phyloP scores from a whole-genome alignment of 2,797 vertebrate genomes.

The Hoplostethus mediterraneus region DNA sequence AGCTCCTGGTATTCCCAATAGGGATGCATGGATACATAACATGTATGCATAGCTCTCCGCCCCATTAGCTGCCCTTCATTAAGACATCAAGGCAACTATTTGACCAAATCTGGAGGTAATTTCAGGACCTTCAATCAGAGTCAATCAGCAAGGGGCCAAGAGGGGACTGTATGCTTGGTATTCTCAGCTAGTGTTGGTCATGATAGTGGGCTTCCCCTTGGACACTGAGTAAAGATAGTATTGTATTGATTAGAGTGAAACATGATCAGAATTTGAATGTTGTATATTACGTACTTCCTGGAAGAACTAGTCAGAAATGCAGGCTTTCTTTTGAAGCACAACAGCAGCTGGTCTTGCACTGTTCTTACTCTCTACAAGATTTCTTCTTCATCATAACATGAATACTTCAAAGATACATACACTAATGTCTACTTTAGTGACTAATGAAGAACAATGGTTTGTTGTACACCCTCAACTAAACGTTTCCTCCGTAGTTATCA shows the following conservation, averaged over 20 bases:
- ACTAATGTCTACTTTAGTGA: no score
- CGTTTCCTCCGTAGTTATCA: no score
- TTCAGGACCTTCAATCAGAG: constrained; percentile 56
- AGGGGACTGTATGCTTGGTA: constrained; percentile 19
- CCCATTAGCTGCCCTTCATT: constrained; percentile 71
- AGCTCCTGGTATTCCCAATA: constrained; percentile 13
- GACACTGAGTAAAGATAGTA: not conserved
- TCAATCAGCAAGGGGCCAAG: constrained; percentile 28
- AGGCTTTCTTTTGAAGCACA: not conserved
- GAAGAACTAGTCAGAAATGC: not conserved
- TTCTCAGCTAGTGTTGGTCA: constrained; percentile 20
- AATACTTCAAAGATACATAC: no score
- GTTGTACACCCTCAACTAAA: no score
- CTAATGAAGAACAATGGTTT: no score
- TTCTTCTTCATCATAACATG: no score
- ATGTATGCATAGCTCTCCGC: constrained; percentile 54
- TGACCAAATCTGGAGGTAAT: constrained; percentile 68
- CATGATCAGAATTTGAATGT: not conserved
- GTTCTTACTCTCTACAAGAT: no score
- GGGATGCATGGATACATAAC: constrained; percentile 51
- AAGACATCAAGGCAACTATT: constrained; percentile 62
- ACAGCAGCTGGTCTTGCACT: not conserved
- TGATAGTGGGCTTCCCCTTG: not conserved
- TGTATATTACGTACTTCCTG: not conserved
- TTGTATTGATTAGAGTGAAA: not conserved